Evolutionary conservation across 2,113 vertebrate genomes (phyloP), one percentile per base, ranked within the genome.

Genomic region (Cheirogaleus medius): DNA sequence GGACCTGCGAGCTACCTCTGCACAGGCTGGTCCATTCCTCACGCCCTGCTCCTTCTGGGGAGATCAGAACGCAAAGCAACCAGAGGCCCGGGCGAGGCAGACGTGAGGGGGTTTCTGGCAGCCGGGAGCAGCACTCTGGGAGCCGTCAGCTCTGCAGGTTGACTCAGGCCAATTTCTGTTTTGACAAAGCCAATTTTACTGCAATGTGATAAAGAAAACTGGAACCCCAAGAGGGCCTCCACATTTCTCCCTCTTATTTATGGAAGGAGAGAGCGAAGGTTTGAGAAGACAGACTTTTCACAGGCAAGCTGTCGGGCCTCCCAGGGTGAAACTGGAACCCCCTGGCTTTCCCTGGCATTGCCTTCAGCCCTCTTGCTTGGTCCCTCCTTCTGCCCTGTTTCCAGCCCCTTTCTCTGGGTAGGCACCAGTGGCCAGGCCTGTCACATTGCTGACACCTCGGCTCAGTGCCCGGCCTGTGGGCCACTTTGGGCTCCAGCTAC

Each of bases 401-500:
- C 44, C 77, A 52, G 87, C 15, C 66, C 47, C 37, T 44, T 68
- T 34, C 49, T 68, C 96, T 66, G 68, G 63, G 90, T 29, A 4
- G 58, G 52, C 90, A 90, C 54, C 69, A 23, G 71, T 6, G 86
- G 49, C 64, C 93, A 58, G 82, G 77, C 80, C 58, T 23, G 56
- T 91, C 69, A 13, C 54, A 25, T 0, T 14, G 71, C 93, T 74
- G 94, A 80, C 78, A 58, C 80, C 74, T 92, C 7, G 71, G 95
- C 94, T 73, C 10, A 0, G 58, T 63, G 91, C 96, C 91, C 49
- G 3, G 76, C 44, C 90, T 84, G 87, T 39, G 77, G 95, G 96
- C 96, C 93, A 89, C 91, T 95, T 66, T 44, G 90, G 93, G 91
- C 73, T 91, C 3, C 3, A 68, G 93, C 93, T 97, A 81, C 86